Percentiles rank a stretch among this genome's conserved stretches.
Conservation (phyloP, 2,113 vertebrate species). For the Genyomyrus donnyi region DNA sequence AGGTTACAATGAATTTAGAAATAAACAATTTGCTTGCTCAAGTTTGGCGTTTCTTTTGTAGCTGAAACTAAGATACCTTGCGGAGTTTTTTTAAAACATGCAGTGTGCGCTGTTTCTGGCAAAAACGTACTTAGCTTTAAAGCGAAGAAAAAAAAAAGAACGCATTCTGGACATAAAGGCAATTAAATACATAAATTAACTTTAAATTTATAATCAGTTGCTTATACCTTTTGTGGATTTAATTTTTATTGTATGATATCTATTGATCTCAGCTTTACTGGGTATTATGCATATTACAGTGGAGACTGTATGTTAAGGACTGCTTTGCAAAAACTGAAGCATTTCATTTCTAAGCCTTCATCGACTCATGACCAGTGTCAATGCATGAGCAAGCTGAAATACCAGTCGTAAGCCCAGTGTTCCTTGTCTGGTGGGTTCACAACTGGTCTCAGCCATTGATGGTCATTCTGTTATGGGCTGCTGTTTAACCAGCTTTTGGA, state of each 20-base stretch:
- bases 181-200: not conserved
- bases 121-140: not conserved
- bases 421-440: not conserved
- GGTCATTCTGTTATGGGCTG: not conserved
- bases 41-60: not conserved
- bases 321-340: not conserved
- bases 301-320: not conserved
- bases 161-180: not conserved
- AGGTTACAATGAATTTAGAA: not conserved
- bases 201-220: not conserved
- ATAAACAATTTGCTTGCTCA: not conserved
- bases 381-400: not conserved
- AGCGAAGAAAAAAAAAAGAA: not conserved
- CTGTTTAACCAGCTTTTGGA: not conserved
- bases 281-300: not conserved
- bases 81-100: not conserved
- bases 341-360: not conserved
- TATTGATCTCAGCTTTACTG: not conserved
- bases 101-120: not conserved
- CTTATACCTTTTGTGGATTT: not conserved
- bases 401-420: not conserved
- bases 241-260: not conserved
- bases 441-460: not conserved
- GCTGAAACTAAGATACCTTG: not conserved
- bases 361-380: not conserved